Base-by-base conservation (phyloP, 2,113 vertebrate genomes). In the Cyanistes caeruleus region DNA sequence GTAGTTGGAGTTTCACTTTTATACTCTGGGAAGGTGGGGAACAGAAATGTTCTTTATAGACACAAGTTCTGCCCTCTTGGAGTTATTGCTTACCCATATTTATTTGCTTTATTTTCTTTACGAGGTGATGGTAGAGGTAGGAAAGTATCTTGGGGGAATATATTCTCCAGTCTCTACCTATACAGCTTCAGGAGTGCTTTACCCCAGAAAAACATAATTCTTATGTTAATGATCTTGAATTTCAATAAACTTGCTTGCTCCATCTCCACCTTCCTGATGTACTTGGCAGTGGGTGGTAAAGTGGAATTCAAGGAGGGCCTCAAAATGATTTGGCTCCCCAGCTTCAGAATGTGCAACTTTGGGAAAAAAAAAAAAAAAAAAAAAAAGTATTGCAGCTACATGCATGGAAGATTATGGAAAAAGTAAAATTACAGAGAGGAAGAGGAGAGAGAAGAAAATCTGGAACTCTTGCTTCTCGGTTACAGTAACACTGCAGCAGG, bases 401-500 rank as follows among this genome's bases (percentile, higher is more conserved):
- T 56, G 23, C 53, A 41, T 13, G 19, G 43, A 33, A 52, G 37
- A 49, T 75, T 44, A 35, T 27, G n/a, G 81, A 73, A 89, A 68
- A 87, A 44, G 49, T 60, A 52, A 73, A 87, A 87, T 64, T 84
- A 37, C 0, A 7, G 49, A 60, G 77, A 82, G 24, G n/a, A 91
- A 65, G 56, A 93, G 65, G 44, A 89, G 46, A 81, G 59, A 72
- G 76, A 77, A 84, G 89, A 91, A 93, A 87, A 62, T 60, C 87
- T 87, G 80, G 20, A 93, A 51, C 31, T 69, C n/a, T 76, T 72
- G 44, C 22, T 91, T 94, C 53, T 89, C 39, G 28, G 22, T 79
- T 87, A 30, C 39, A 68, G 25, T 64, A 90, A 41, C 2, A 0
- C 28, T 67, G 52, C 15, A 85, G 49, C 46, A 64, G 62, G 69